Conservation (phyloP, 2,797 vertebrate genomes). For the Dendrocincla tyrannina region DNA sequence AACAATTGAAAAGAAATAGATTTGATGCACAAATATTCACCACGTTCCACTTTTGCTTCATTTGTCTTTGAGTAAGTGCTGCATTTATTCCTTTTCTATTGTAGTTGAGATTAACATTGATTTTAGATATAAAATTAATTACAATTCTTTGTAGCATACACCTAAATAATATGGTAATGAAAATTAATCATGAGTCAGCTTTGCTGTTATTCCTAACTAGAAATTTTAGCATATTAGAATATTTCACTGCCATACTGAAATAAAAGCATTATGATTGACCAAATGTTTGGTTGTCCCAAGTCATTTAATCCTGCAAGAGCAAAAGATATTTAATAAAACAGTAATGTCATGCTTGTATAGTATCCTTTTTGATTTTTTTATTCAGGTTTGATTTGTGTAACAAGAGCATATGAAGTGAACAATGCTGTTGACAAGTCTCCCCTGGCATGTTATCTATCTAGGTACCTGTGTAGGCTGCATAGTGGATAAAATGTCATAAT, state of each 20-base stretch:
- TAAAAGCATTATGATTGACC: background rate
- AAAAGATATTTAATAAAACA: background rate
- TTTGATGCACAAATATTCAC: background rate
- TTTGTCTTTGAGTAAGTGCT: background rate
- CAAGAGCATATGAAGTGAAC: background rate
- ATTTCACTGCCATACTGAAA: background rate
- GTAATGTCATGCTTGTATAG: background rate
- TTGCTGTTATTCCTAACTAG: background rate
- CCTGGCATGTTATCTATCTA: background rate
- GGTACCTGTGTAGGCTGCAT: background rate
- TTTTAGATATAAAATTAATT: conserved; percentile 13
- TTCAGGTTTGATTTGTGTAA: background rate
- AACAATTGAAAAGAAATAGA: background rate
- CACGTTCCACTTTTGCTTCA: background rate
- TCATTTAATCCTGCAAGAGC: background rate
- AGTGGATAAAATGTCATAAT: background rate
- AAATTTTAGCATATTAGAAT: background rate
- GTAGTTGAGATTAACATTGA: background rate
- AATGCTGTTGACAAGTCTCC: background rate
- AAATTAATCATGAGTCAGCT: background rate
- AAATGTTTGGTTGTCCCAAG: background rate
- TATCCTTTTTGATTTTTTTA: background rate
- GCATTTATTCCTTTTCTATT: background rate
- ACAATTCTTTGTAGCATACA: background rate
- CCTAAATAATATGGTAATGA: background rate